Evolutionary conservation across 2,797 vertebrate species (phyloP).

Genomic region (Microctenopoma stevenorrisi): DNA sequence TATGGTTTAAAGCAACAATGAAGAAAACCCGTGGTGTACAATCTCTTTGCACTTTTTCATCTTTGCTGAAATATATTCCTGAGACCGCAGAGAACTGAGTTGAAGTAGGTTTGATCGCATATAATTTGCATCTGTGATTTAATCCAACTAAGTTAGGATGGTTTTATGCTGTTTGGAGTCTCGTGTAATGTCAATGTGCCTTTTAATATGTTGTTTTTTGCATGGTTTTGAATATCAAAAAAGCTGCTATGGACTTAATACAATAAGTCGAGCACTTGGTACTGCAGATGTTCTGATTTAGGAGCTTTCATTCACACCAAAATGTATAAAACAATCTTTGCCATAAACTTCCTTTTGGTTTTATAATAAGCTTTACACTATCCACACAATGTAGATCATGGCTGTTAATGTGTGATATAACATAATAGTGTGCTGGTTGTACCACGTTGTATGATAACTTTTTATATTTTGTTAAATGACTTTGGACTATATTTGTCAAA

Average conservation of each 20-base stretch:
- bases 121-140: neutral
- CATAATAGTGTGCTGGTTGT: constrained; percentile 12
- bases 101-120: no score
- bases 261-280: neutral
- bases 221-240: neutral
- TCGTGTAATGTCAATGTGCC: neutral
- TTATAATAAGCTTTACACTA: constrained; percentile 32
- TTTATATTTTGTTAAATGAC: constrained; percentile 14
- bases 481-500: neutral
- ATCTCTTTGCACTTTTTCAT: no score
- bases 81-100: no score
- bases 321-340: constrained; percentile 4
- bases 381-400: neutral
- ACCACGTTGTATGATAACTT: constrained; percentile 9
- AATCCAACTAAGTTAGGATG: neutral
- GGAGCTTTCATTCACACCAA: constrained; percentile 1
- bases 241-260: neutral
- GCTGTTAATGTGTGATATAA: constrained; percentile 21
- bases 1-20: no score
- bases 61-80: no score
- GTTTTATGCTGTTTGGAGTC: neutral
- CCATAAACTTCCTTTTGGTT: constrained; percentile 15
- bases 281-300: neutral
- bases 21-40: no score
- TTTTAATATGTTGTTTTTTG: neutral